phyloP scores from a whole-genome alignment of 92 coral and sea anemone genomes.

The Chrysogorgia sp. region DNA sequence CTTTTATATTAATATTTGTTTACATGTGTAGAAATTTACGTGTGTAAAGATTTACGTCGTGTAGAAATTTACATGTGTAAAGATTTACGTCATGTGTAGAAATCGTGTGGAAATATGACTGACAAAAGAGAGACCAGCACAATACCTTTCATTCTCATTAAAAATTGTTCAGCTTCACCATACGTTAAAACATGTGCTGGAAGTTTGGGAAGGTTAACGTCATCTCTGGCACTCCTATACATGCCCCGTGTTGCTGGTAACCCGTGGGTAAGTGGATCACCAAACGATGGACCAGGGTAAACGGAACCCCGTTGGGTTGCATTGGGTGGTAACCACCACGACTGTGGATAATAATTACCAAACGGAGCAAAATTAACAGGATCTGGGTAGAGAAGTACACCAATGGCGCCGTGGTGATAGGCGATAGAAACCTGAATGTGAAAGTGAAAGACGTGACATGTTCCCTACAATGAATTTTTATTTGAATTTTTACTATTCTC shows the following conservation, averaged over 20 bases:
- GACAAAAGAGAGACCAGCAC: too few relatives aligned
- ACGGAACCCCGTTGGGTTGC: conserved; percentile 88
- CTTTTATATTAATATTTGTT: too few relatives aligned
- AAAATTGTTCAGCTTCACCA: conserved; percentile 85
- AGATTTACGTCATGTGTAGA: neutral
- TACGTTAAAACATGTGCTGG: conserved; percentile 94
- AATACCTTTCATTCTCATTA: conserved; percentile 71
- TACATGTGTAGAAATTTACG: too few relatives aligned
- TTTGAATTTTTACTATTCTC: too few relatives aligned
- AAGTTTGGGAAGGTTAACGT: conserved; percentile 76
- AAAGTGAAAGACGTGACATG: neutral
- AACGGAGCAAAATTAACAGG: conserved; percentile 74
- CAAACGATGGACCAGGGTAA: conserved; percentile 62
- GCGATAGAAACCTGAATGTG: conserved; percentile 66
- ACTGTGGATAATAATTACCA: conserved; percentile 71
- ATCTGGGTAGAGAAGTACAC: conserved; percentile 78
- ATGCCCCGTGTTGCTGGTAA: conserved; percentile 77
- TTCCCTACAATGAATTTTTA: too few relatives aligned
- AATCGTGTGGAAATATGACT: neutral
- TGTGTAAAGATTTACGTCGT: too few relatives aligned
- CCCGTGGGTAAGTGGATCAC: conserved; percentile 95
- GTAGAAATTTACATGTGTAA: neutral
- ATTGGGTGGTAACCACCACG: conserved; percentile 81
- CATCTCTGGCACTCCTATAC: conserved; percentile 58
- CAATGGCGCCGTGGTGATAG: conserved; percentile 73